phyloP scores from a whole-genome alignment of 2,113 vertebrate species.

The Cygnus atratus region DNA sequence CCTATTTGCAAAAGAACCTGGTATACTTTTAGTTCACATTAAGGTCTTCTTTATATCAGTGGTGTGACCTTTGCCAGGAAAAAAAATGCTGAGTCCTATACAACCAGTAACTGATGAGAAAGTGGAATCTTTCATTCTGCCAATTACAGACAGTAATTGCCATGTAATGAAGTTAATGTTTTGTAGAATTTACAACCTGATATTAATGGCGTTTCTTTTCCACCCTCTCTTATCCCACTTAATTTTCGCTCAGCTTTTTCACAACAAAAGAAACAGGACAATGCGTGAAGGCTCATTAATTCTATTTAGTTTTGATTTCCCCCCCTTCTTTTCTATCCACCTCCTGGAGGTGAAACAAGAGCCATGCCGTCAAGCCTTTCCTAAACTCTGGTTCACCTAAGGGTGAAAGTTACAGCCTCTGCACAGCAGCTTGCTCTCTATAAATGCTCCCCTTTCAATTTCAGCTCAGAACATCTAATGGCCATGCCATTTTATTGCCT shows the following conservation, averaged over 20 bases:
- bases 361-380: slow-evolving; percentile 68
- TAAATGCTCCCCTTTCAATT: slow-evolving; percentile 69
- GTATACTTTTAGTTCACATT: slow-evolving; percentile 46
- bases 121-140: slow-evolving; percentile 81
- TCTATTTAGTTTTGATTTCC: slow-evolving; percentile 78
- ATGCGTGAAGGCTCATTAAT: slow-evolving; percentile 85
- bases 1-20: slow-evolving; percentile 28
- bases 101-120: slow-evolving; percentile 76
- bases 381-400: slow-evolving; percentile 77
- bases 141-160: slow-evolving; percentile 85
- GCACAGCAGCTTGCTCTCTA: slow-evolving; percentile 39
- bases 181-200: slow-evolving; percentile 89
- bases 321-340: slow-evolving; percentile 62
- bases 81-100: slow-evolving; percentile 79
- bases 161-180: slow-evolving; percentile 93
- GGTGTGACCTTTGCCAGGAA: slow-evolving; percentile 84
- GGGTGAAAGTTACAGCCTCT: slow-evolving; percentile 75
- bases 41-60: slow-evolving; percentile 68
- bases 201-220: slow-evolving; percentile 77
- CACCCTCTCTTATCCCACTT: slow-evolving; percentile 67
- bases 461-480: slow-evolving; percentile 61
- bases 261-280: slow-evolving; percentile 83
- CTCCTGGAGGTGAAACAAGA: slow-evolving; percentile 80
- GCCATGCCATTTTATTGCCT: slow-evolving; percentile 77
- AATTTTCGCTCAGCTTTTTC: slow-evolving; percentile 71